Conservation (phyloP, 2,888 invertebrate genomes). For the Vanessa cardui region DNA sequence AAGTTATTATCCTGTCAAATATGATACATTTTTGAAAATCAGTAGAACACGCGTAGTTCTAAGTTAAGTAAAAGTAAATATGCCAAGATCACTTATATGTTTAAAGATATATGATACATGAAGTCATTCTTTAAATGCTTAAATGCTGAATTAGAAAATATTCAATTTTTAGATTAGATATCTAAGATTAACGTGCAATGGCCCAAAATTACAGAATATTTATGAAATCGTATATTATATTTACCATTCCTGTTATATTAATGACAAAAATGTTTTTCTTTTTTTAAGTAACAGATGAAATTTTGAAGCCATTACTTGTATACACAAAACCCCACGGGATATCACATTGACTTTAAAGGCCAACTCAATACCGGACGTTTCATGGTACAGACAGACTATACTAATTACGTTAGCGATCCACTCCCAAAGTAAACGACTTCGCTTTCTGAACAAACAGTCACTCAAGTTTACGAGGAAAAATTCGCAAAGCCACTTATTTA, state of each 20-base stretch:
- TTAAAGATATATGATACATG: no score
- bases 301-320: not conserved
- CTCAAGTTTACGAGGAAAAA: constrained; percentile 77
- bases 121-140: no score
- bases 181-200: no score
- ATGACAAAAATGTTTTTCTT: not conserved
- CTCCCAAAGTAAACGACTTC: constrained; percentile 74
- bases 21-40: not conserved
- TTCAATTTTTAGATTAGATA: no score
- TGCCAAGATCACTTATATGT: no score
- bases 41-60: no score
- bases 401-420: constrained; percentile 75
- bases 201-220: no score
- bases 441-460: constrained; percentile 77
- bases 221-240: no score
- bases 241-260: no score
- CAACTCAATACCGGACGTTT: constrained; percentile 45
- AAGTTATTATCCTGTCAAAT: constrained; percentile 4
- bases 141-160: no score
- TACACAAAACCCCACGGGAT: constrained; percentile 5
- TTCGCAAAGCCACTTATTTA: constrained; percentile 76
- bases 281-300: not conserved
- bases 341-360: constrained; percentile 36
- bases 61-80: not conserved
- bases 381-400: constrained; percentile 58